Evolutionary conservation across 1,140 invertebrate species (phyloP), one percentile per base, ranked within the genome.

Genomic region (Trissolcus basalis): DNA sequence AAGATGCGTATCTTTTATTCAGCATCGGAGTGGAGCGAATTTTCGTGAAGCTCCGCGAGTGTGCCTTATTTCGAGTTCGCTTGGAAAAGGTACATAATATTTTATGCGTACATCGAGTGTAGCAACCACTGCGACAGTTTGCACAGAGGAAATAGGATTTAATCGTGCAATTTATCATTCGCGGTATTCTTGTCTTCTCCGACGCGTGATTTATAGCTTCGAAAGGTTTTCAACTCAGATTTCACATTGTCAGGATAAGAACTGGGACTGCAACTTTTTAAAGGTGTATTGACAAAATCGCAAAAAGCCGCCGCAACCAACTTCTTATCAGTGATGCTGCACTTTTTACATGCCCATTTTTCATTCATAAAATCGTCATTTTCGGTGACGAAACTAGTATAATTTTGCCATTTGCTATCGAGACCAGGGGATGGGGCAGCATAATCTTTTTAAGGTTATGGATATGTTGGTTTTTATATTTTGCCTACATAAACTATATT

Each of bases 141-240:
- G 56, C 63, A 27, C 19, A 63, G 51, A 61, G 68, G 56, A 77
- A 77, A 77, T 70, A 68, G 74, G 63, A 77, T 77, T 77, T 77
- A 77, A 77, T 68, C 68, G 68, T 54, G 59, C 68, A 77, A 77
- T 77, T 77, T 69, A 77, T 77, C 75, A 77, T 77, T 72, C 69
- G 58, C 32, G 54, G 69, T 69, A 69, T 68, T 72, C 68, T 68
- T 64, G 61, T 72, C 61, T 71, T 68, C 48, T 39, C 47, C 48
- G 19, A 9, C 35, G 0, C 12, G 59, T 77, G 75, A 77, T 77
- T 77, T 77, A 77, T 72, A 54, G 27, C 65, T 45, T 36, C 55
- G 59, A 67, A 76, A 68, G 59, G 64, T 67, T 75, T 59, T 64
- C 13, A 65, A 51, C 73, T 67, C 69, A 72, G 68, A 72, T 77